phyloP scores from a whole-genome alignment of 2,797 vertebrate species.

The Falco concolor region DNA sequence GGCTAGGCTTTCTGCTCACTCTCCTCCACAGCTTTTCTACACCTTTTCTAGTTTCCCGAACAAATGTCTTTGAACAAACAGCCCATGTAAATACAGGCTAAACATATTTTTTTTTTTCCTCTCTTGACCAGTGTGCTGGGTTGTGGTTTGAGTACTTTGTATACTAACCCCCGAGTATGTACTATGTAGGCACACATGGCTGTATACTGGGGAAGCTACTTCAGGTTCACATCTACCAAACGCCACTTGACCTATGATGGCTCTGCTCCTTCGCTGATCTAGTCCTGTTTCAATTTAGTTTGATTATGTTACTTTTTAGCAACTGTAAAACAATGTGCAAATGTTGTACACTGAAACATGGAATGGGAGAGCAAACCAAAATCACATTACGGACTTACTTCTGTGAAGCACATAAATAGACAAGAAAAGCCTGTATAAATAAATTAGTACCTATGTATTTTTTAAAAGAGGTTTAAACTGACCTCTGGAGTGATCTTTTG shows the following conservation, averaged over 20 bases:
- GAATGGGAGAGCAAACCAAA: neutral
- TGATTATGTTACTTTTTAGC: neutral
- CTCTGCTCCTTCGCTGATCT: neutral
- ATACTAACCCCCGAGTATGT: neutral
- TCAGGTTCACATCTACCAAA: neutral
- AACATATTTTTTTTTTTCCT: neutral
- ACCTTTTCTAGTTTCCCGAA: neutral
- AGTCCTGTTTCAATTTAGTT: neutral
- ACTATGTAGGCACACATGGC: neutral
- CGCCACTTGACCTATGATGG: neutral
- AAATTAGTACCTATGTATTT: neutral
- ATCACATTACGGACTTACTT: neutral
- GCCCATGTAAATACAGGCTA: neutral
- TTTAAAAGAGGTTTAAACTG: neutral
- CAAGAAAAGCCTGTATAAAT: neutral
- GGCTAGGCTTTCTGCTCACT: neutral
- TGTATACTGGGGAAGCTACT: neutral
- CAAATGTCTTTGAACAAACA: neutral
- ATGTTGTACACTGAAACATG: neutral
- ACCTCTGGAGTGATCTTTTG: neutral
- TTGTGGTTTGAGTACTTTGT: neutral
- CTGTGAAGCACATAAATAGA: neutral
- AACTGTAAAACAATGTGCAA: neutral
- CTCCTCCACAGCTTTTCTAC: neutral
- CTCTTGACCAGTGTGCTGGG: neutral